phyloP scores from a whole-genome alignment of 2,888 invertebrate species.

The Crossocerus cetratus region DNA sequence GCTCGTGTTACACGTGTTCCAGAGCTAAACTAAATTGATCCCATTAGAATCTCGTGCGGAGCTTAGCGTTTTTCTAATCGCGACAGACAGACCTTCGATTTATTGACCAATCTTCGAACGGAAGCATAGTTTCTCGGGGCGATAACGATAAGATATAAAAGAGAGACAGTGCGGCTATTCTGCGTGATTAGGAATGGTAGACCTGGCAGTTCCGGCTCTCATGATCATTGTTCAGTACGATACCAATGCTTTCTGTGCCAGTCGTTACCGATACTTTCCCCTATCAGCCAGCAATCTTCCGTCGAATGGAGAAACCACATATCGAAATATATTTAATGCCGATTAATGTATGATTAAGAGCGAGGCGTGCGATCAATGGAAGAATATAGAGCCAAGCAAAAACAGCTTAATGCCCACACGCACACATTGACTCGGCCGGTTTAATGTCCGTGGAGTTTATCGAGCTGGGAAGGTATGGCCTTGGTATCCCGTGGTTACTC shows the following conservation, averaged over 20 bases:
- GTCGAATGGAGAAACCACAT: not conserved
- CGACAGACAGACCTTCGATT: not conserved
- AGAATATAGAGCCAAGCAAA: not conserved
- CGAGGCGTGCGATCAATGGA: not conserved
- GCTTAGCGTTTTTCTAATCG: not conserved
- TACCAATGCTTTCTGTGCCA: not conserved
- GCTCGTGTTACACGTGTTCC: not conserved
- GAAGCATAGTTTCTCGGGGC: not conserved
- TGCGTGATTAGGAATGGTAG: not conserved
- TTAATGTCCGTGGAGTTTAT: conserved; percentile 54
- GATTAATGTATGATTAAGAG: not conserved
- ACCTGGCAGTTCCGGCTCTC: not conserved
- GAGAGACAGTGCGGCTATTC: not conserved
- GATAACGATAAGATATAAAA: conserved; percentile 16
- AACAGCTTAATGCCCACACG: conserved; percentile 12
- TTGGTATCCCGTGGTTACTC: conserved; percentile 71
- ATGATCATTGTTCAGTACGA: not conserved
- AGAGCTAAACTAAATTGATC: not conserved
- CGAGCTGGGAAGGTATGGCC: conserved; percentile 63
- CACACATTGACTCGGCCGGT: conserved; percentile 24
- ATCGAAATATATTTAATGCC: not conserved
- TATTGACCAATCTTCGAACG: not conserved
- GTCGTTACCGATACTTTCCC: not conserved
- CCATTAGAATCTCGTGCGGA: not conserved
- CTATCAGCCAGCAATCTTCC: too few species aligned